Evolutionary conservation across 2,888 invertebrate species (phyloP).

Genomic region (Geophilus truncorum): DNA sequence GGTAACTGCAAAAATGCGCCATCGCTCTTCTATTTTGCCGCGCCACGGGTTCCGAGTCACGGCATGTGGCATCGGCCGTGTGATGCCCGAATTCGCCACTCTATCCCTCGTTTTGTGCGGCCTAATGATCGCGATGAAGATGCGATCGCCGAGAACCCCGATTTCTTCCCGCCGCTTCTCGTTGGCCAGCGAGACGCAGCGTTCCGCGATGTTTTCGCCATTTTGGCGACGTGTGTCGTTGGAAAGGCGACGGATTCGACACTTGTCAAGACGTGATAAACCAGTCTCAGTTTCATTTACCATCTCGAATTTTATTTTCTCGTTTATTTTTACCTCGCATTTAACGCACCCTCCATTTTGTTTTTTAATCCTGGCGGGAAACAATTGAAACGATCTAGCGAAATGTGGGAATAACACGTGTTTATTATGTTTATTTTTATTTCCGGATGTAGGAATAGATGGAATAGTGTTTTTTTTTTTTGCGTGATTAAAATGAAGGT

Average conservation of each 20-base stretch:
- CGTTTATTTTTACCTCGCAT: no score
- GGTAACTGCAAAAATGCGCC: no score
- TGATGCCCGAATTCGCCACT: no score
- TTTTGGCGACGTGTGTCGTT: neutral
- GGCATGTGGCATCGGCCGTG: no score
- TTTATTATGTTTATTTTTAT: neutral
- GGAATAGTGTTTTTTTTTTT: neutral
- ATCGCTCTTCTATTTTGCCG: no score
- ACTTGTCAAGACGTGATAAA: neutral
- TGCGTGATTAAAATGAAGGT: neutral
- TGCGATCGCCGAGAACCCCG: no score
- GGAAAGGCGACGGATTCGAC: neutral
- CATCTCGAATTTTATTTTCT: neutral
- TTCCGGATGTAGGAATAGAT: neutral
- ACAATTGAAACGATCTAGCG: neutral
- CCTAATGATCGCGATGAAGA: no score
- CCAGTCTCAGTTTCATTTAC: neutral
- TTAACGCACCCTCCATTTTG: no score
- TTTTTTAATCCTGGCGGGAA: neutral
- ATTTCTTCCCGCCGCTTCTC: no score
- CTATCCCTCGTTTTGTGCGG: no score
- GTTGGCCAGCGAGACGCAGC: neutral
- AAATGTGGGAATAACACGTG: neutral
- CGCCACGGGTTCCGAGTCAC: no score
- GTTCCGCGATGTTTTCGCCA: conserved; percentile 13